Conservation (phyloP, 2,888 invertebrate genomes). For the Bugulina stolonifera region DNA sequence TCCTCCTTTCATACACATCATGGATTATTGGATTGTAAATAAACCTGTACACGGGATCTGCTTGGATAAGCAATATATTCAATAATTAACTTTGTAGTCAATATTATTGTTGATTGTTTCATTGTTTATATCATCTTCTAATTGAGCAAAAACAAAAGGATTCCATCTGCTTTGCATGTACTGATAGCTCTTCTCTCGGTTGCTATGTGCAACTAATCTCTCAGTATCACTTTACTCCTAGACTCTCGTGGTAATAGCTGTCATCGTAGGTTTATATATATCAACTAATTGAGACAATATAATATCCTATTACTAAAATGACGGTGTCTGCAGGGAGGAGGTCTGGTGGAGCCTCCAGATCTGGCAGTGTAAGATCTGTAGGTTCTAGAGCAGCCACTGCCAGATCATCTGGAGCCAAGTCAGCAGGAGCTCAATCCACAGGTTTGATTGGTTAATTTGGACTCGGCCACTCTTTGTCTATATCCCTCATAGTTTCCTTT, state of each 20-base stretch:
- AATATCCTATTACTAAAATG: not conserved
- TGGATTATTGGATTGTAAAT: too few relatives aligned
- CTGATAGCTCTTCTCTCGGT: not conserved
- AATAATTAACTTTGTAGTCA: not conserved
- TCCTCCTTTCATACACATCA: too few relatives aligned
- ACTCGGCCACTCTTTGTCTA: too few relatives aligned
- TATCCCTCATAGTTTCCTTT: too few relatives aligned
- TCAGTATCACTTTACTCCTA: too few relatives aligned
- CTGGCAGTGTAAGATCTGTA: too few relatives aligned
- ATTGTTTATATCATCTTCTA: not conserved
- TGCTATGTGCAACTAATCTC: too few relatives aligned
- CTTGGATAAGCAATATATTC: too few relatives aligned
- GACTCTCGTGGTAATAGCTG: too few relatives aligned
- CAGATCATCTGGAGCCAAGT: not conserved
- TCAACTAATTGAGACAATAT: not conserved
- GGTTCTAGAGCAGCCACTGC: not conserved
- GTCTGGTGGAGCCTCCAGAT: not conserved
- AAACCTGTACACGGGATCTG: too few relatives aligned
- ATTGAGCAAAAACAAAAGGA: not conserved
- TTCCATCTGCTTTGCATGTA: not conserved
- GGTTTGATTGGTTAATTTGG: too few relatives aligned
- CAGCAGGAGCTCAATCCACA: not conserved
- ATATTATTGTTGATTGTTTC: not conserved
- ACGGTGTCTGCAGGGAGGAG: not conserved
- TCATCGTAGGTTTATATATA: too few relatives aligned